Evolutionary conservation across 2,113 vertebrate genomes (phyloP).

Genomic region (Apaloderma vittatum): DNA sequence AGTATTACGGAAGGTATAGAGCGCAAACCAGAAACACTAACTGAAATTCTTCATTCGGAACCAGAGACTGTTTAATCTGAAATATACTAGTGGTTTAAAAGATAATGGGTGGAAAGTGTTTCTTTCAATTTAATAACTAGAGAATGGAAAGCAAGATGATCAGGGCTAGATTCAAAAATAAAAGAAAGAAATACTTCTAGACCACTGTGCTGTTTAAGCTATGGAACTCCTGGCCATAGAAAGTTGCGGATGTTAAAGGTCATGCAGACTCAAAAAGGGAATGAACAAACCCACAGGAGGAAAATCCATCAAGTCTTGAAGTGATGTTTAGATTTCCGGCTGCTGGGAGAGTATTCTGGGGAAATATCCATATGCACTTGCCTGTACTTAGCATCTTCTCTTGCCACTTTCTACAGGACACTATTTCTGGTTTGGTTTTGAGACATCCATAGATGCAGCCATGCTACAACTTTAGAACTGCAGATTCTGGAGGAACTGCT

Average conservation of each 20-base stretch:
- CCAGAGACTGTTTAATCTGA: background rate
- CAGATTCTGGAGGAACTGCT: slow-evolving; percentile 93
- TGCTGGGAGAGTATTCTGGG: background rate
- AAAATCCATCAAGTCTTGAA: background rate
- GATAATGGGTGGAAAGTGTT: background rate
- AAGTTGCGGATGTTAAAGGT: background rate
- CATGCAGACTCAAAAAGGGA: background rate
- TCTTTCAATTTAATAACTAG: background rate
- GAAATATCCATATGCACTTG: background rate
- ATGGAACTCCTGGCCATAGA: background rate
- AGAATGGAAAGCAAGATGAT: background rate
- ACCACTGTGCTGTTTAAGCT: background rate
- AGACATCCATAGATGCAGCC: slow-evolving; percentile 77
- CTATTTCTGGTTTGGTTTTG: slow-evolving; percentile 9
- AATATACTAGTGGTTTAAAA: background rate
- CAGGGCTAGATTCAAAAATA: background rate
- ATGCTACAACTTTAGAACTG: slow-evolving; percentile 79
- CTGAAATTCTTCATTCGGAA: background rate
- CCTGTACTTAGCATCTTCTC: background rate
- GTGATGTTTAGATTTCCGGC: background rate
- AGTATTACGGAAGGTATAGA: background rate
- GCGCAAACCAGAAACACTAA: background rate
- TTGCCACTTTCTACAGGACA: background rate
- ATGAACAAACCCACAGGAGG: background rate
- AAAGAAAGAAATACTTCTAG: background rate